Base-by-base conservation (phyloP, 2,797 vertebrate genomes). In the Cynopterus sphinx region DNA sequence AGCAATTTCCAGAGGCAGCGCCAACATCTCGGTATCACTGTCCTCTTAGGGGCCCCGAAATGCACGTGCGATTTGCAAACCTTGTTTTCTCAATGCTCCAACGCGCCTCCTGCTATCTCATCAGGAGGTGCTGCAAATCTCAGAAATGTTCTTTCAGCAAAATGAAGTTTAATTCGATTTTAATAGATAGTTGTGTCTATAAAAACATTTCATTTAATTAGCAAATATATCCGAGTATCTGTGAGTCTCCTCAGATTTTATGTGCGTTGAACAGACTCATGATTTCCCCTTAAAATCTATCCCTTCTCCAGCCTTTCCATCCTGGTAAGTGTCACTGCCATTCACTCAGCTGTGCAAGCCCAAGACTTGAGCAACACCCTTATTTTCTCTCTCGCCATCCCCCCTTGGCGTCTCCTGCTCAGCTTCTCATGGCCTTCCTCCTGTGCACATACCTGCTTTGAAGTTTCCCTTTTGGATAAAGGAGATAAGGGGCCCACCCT, bases 71-170 rank as follows among this genome's bases (percentile, higher is more conserved):
- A 78, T 55, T 36, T 1, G 15, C 26, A 70, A 1, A 1, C 11
- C 1, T 39, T 2, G 6, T 53, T 65, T 82, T 90, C n/a, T 12
- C 31, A 3, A 1, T 13, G 24, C 36, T 57, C 49, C 9, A 8
- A 0, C 6, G 36, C 39, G 21, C 36, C 43, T 88, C 43, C 33
- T 22, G 4, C 49, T 17, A 12, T 21, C 51, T 61, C 59, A 26
- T 61, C 59, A 26, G 55, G 74, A 86, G 26, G 17, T 71, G 24
- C 39, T 61, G 12, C 10, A 17, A 85, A 75, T 39, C 61, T 75
- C 73, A 85, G 26, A 84, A 82, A 73, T 55, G 59, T 78, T 84
- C 55, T 82, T 33, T 31, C 9, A 61, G 79, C 4, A 86, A 74
- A 89, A 90, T 26, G 19, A 90, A 41, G n/a, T 87, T 79, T 39